Conservation (phyloP, 2,888 invertebrate genomes). For the Boloria euphrosyne region DNA sequence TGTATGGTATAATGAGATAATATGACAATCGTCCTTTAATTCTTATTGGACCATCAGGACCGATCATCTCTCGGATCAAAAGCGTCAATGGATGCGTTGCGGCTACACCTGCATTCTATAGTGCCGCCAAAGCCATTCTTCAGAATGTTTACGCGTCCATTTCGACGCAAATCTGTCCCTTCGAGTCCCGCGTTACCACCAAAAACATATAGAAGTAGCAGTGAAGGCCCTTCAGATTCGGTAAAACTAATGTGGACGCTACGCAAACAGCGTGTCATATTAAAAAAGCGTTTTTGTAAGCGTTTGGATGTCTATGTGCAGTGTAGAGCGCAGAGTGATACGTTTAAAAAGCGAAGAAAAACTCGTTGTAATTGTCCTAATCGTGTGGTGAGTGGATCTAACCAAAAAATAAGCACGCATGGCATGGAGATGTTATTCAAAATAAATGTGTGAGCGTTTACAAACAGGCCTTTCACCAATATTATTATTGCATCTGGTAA, state of each 20-base stretch:
- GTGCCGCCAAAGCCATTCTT: conserved; percentile 83
- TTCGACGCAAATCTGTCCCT: conserved; percentile 86
- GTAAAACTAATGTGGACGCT: conserved; percentile 65
- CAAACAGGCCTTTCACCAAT: not conserved
- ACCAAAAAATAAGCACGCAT: conserved; percentile 45
- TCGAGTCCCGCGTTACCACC: conserved; percentile 84
- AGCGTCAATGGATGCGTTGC: conserved; percentile 75
- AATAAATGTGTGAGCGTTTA: not conserved
- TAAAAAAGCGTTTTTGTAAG: conserved; percentile 69
- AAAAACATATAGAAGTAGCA: conserved; percentile 76
- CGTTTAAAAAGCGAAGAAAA: conserved; percentile 57
- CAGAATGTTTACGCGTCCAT: conserved; percentile 85
- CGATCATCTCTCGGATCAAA: conserved; percentile 80
- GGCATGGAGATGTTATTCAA: conserved; percentile 16
- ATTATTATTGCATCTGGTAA: not conserved
- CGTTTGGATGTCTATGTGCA: conserved; percentile 76
- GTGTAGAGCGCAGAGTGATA: conserved; percentile 65
- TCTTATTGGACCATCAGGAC: conserved; percentile 64
- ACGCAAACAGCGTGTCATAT: conserved; percentile 63
- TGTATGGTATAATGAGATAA: too few relatives aligned
- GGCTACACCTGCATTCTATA: conserved; percentile 81
- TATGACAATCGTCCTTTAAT: conserved; percentile 9
- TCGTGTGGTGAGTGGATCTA: conserved; percentile 80
- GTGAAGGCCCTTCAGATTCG: conserved; percentile 76
- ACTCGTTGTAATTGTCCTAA: conserved; percentile 67